Evolutionary conservation across 2,888 invertebrate genomes (phyloP).

Genomic region (Tholera decimalis): DNA sequence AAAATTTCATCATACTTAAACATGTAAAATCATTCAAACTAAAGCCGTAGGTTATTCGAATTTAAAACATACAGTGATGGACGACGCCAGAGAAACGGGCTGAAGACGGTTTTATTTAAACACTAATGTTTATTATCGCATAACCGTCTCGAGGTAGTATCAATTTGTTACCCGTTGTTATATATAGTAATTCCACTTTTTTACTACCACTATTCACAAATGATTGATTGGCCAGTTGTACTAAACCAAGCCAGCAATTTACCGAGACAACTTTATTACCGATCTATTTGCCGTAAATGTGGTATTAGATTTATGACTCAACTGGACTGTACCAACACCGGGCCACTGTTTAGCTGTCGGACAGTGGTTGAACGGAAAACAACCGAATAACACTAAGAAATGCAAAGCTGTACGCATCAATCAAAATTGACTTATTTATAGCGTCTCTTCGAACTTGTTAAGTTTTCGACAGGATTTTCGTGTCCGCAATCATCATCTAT

Average conservation of each 20-base stretch:
- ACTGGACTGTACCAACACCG: slow-evolving; percentile 31
- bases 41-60: slow-evolving; percentile 42
- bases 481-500: slow-evolving; percentile 37
- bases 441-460: slow-evolving; percentile 35
- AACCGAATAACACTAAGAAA: slow-evolving; percentile 29
- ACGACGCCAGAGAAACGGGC: slow-evolving; percentile 17
- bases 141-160: slow-evolving; percentile 48
- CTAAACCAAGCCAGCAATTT: slow-evolving; percentile 68
- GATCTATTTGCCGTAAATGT: slow-evolving; percentile 76
- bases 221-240: slow-evolving; percentile 71
- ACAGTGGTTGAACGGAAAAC: slow-evolving; percentile 30
- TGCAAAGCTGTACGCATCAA: slow-evolving; percentile 29
- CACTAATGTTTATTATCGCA: slow-evolving; percentile 44
- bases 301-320: slow-evolving; percentile 74
- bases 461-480: slow-evolving; percentile 32
- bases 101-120: slow-evolving; percentile 51
- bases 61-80: slow-evolving; percentile 43
- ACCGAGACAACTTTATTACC: slow-evolving; percentile 76
- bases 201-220: slow-evolving; percentile 62
- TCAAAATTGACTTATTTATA: slow-evolving; percentile 44
- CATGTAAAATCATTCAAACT: slow-evolving; percentile 41
- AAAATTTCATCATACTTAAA: slow-evolving; percentile 9
- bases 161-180: slow-evolving; percentile 59
- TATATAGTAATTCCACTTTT: slow-evolving; percentile 55
- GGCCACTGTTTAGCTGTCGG: slow-evolving; percentile 41